Percentiles rank a stretch among this genome's conserved stretches.
These are phyloP conservation scores for Drosophila ezoana DNA, from an alignment of 2,888 invertebrate genomes.

Conservation along the genomic window DNA sequence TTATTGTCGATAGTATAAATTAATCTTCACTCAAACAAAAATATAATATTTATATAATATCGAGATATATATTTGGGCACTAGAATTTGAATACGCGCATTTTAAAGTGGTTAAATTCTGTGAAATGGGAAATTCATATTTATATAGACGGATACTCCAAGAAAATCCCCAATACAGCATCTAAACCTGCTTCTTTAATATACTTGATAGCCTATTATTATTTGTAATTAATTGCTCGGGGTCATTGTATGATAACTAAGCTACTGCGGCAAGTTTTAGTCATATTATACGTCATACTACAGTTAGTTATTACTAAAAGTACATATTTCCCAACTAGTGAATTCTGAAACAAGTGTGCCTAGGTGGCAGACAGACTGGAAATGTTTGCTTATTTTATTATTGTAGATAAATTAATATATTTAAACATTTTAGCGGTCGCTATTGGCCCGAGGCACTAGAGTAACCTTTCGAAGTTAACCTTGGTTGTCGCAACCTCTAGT, in stretches of 20 bases:
- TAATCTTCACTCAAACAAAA: neutral
- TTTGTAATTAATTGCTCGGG: slow-evolving; percentile 16
- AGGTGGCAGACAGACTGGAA: slow-evolving; percentile 21
- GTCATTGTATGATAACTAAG: slow-evolving; percentile 32
- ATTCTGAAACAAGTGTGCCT: slow-evolving; percentile 57
- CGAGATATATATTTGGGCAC: neutral
- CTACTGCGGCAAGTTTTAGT: neutral
- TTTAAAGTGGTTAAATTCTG: too few relatives aligned
- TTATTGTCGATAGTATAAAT: neutral
- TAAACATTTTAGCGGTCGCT: slow-evolving; percentile 69
- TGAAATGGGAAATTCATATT: neutral
- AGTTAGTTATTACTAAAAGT: slow-evolving; percentile 10
- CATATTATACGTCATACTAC: slow-evolving; percentile 7
- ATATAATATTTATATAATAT: neutral
- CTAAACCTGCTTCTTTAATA: slow-evolving; percentile 11
- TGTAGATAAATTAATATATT: slow-evolving; percentile 74
- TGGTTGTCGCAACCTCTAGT: slow-evolving; percentile 35
- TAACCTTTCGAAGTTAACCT: slow-evolving; percentile 71
- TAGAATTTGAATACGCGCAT: neutral
- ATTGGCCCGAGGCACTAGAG: slow-evolving; percentile 51
- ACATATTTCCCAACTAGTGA: slow-evolving; percentile 5
- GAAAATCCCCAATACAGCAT: neutral
- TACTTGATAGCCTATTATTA: slow-evolving; percentile 14
- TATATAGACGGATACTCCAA: neutral
- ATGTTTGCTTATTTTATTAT: slow-evolving; percentile 53